phyloP scores from a whole-genome alignment of 2,113 vertebrate species.

The Seriola quinqueradiata region DNA sequence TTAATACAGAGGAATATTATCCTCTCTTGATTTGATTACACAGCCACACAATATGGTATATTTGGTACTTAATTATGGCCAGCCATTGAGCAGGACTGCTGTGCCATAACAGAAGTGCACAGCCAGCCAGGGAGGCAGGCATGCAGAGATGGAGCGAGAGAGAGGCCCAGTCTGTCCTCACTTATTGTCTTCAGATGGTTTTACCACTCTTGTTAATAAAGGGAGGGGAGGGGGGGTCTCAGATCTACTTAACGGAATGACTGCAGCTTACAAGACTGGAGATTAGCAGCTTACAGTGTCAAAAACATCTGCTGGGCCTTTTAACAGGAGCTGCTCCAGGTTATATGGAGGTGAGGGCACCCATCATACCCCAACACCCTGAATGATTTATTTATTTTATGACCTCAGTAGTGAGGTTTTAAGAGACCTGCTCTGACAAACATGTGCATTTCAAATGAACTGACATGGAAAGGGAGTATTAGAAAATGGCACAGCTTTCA shows the following conservation, averaged over 20 bases:
- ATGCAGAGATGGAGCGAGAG: constrained; percentile 51
- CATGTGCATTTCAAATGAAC: constrained; percentile 84
- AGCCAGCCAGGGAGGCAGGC: constrained; percentile 85
- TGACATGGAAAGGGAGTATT: constrained; percentile 75
- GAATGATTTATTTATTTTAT: constrained; percentile 84
- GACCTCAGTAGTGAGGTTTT: constrained; percentile 82
- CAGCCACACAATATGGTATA: constrained; percentile 99
- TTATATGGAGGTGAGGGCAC: constrained; percentile 92
- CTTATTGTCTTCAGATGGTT: constrained; percentile 97
- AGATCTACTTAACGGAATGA: constrained; percentile 95
- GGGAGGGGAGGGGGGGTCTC: constrained; percentile 79
- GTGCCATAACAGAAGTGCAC: constrained; percentile 87
- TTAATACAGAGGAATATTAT: constrained; percentile 99
- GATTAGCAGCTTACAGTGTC: constrained; percentile 96
- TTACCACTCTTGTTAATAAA: constrained; percentile 98
- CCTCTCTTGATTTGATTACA: constrained; percentile 99
- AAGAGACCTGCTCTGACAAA: constrained; percentile 83
- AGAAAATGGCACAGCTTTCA: constrained; percentile 80
- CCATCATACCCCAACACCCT: constrained; percentile 65
- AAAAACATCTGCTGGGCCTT: constrained; percentile 95
- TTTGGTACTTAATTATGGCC: constrained; percentile 99
- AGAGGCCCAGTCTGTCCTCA: constrained; percentile 86
- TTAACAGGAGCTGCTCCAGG: constrained; percentile 90
- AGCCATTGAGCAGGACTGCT: constrained; percentile 95
- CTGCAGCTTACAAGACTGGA: constrained; percentile 91